Conservation (phyloP, 2,113 vertebrate species). For the Melanerpes aurifrons region DNA sequence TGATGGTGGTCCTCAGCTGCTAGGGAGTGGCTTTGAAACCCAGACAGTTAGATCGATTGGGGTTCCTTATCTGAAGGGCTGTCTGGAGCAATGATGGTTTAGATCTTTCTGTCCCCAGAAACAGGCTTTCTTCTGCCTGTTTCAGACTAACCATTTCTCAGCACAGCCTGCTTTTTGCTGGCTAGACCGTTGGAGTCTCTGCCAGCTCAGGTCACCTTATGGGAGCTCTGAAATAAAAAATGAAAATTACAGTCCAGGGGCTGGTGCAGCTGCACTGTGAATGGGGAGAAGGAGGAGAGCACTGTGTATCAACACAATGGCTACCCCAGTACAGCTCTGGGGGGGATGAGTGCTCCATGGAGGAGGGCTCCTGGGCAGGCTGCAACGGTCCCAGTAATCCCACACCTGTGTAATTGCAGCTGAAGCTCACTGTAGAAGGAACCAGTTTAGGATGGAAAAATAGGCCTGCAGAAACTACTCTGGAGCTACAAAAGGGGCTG, state of each 20-base stretch:
- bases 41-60: background rate
- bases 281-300: background rate
- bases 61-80: background rate
- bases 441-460: background rate
- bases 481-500: background rate
- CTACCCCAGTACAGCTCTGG: background rate
- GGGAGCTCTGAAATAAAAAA: background rate
- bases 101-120: background rate
- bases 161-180: fast-evolving
- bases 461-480: background rate
- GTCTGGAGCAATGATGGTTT: background rate
- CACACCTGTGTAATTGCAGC: background rate
- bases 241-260: background rate
- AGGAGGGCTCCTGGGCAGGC: background rate
- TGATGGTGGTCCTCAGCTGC: background rate
- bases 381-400: background rate
- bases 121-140: background rate
- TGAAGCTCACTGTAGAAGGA: background rate
- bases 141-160: background rate
- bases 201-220: background rate
- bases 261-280: background rate
- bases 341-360: fast-evolving
- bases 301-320: fast-evolving
- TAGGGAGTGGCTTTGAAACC: background rate
- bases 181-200: background rate